These are phyloP conservation scores for Chionis minor DNA, from an alignment of 2,113 vertebrate genomes.

Conservation along the genomic window DNA sequence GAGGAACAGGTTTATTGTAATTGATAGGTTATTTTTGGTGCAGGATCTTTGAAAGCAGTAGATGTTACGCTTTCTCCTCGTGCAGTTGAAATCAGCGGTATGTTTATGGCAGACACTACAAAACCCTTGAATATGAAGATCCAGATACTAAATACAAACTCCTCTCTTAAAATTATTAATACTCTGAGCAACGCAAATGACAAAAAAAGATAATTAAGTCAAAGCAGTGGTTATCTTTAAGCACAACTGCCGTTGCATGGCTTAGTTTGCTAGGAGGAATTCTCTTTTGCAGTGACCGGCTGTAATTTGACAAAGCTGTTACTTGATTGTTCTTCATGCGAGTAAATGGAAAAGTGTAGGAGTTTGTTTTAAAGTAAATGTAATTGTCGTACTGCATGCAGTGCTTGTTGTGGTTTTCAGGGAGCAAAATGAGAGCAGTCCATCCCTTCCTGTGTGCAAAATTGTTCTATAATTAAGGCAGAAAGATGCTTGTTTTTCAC, in stretches of 20 bases:
- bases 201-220: background rate
- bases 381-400: background rate
- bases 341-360: background rate
- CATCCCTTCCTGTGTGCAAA: background rate
- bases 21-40: background rate
- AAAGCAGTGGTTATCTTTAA: background rate
- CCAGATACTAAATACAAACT: background rate
- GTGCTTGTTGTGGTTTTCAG: background rate
- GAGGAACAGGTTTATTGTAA: background rate
- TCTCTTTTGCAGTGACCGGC: background rate
- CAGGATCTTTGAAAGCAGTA: background rate
- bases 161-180: background rate
- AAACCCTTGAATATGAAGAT: background rate
- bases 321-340: background rate
- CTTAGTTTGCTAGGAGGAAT: background rate
- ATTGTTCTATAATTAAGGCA: background rate
- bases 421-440: background rate
- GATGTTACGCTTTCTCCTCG: rapidly evolving
- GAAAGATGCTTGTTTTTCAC: background rate
- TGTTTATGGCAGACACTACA: background rate
- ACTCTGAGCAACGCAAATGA: background rate
- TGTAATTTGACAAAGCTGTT: background rate
- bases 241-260: rapidly evolving
- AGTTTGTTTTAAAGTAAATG: background rate
- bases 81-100: background rate